Evolutionary conservation across 2,797 vertebrate genomes (phyloP).

Genomic region (Rhynchonycteris naso): DNA sequence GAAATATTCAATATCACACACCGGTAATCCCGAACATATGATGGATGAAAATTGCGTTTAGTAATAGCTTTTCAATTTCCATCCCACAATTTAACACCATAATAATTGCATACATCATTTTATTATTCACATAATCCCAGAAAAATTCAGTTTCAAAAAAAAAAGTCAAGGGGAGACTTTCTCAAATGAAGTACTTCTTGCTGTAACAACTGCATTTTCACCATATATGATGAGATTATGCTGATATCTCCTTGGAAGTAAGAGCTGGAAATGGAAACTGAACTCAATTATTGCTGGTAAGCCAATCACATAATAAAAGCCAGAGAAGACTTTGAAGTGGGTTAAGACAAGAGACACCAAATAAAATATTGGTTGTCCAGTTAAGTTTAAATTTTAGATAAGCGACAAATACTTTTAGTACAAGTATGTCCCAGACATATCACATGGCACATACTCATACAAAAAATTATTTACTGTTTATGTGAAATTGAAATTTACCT

Average conservation of each 20-base stretch:
- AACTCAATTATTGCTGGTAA: neutral
- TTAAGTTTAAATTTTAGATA: conserved; percentile 22
- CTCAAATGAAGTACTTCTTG: conserved; percentile 37
- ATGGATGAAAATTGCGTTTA: neutral
- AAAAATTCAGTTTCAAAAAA: conserved; percentile 28
- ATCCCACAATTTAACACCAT: neutral
- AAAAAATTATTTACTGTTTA: neutral
- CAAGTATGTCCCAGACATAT: neutral
- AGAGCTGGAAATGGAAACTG: neutral
- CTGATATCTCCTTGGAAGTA: neutral
- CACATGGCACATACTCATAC: neutral
- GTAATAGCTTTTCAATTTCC: conserved; percentile 40
- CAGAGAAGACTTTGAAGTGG: conserved; percentile 6
- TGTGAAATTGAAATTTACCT: neutral
- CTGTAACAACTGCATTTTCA: neutral
- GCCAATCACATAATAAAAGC: conserved; percentile 5
- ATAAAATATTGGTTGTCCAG: neutral
- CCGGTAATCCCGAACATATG: neutral
- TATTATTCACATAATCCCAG: neutral
- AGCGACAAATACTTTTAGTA: neutral
- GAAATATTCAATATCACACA: neutral
- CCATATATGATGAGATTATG: neutral
- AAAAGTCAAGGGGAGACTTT: neutral
- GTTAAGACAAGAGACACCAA: neutral
- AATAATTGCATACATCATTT: neutral